Evolutionary conservation across 2,888 invertebrate species (phyloP), one percentile per base, ranked within the genome.

Genomic region (Agrotis clavis): DNA sequence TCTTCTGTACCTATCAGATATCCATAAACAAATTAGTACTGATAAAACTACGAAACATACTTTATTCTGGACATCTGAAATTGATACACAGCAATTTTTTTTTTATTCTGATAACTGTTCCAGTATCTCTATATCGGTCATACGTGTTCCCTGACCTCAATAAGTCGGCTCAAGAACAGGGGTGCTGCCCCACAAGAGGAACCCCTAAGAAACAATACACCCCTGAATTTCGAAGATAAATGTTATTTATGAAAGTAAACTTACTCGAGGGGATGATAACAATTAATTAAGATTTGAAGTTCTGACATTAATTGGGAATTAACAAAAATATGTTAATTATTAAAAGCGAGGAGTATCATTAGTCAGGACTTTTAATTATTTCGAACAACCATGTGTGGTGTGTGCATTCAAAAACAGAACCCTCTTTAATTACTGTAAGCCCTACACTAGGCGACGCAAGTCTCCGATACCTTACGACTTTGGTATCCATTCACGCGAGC

Each of bases 171-270:
- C 70, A 84, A 74, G 71, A 66, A 69, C n/a, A 85, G 85, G 91
- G 92, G 89, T 85, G 89, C 79, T 79, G 84, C 90, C 90, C 89
- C 77, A 77, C 59, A 69, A 77, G 78, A 86, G 89, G 77, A 67
- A 69, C 73, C 79, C 78, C 83, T 85, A 81, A 81, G 75, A 77
- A 82, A 86, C 84, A 86, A 77, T 77, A 85, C 79, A 75, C 88
- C 91, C 89, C 89, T 87, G 85, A 87, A 89, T 87, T 86, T 82
- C 14, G 74, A 86, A 90, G 90, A 92, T 89, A 92, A 88, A 90
- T 86, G 86, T 88, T 80, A 74, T 81, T 83, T 86, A 77, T 86
- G 75, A 84, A 82, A 86, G 84, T 86, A 87, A 87, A 90, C 89
- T 89, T 83, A 82, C 87, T 87, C 86, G 65, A 68, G 82, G 85